These are phyloP conservation scores for Pseudachorutes palmiensis DNA, from an alignment of 1,140 invertebrate genomes.

Conservation along the genomic window DNA sequence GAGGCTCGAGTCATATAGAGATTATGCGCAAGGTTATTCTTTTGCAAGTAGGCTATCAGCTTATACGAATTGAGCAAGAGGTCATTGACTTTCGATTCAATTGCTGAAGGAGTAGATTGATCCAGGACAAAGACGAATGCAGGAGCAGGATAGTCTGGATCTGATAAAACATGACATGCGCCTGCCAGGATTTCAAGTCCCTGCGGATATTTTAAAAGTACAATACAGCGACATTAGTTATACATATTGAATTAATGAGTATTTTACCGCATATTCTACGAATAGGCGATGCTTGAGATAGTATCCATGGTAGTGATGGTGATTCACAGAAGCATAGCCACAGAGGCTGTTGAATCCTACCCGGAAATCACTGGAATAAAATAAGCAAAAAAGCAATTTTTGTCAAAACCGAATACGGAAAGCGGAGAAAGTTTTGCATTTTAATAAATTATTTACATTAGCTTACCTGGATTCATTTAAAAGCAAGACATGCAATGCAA, in stretches of 20 bases:
- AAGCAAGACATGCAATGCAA: constrained; percentile 47
- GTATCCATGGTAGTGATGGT: constrained; percentile 67
- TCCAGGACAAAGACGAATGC: constrained; percentile 56
- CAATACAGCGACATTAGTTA: neutral
- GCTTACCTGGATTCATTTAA: constrained; percentile 49
- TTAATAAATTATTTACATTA: constrained; percentile 8
- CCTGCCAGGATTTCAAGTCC: constrained; percentile 46
- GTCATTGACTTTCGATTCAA: constrained; percentile 42
- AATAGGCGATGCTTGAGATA: constrained; percentile 55
- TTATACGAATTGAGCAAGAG: constrained; percentile 40
- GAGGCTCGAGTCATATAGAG: constrained; percentile 55
- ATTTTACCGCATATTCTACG: constrained; percentile 57
- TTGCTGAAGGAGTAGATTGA: constrained; percentile 40
- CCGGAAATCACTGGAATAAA: constrained; percentile 50
- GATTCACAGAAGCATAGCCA: constrained; percentile 70
- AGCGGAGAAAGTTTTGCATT: too few relatives aligned
- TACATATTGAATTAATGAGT: neutral
- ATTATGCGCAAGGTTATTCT: constrained; percentile 57
- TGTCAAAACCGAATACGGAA: too few relatives aligned
- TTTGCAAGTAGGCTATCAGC: constrained; percentile 49
- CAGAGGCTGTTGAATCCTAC: constrained; percentile 67
- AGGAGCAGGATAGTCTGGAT: constrained; percentile 49
- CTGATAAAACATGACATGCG: constrained; percentile 44
- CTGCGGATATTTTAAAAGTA: constrained; percentile 31
- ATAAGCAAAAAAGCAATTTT: constrained; percentile 18